phyloP scores from a whole-genome alignment of 2,888 invertebrate species.

The Ormyrus pomaceus region DNA sequence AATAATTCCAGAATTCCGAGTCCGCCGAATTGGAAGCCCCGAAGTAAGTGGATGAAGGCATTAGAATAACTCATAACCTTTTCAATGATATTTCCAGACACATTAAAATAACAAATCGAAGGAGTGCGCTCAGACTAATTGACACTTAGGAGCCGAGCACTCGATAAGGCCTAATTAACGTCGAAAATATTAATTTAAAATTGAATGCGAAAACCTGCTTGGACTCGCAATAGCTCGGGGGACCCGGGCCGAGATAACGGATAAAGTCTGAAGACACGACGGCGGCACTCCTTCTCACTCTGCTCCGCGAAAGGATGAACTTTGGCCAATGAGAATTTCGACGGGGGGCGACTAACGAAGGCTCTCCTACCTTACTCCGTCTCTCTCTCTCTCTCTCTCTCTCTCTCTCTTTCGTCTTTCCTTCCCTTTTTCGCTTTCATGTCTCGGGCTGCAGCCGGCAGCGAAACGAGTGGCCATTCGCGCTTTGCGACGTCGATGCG shows the following conservation, averaged over 20 bases:
- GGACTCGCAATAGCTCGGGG: not conserved
- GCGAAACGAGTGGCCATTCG: slow-evolving; percentile 60
- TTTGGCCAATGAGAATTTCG: slow-evolving; percentile 44
- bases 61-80: too few species aligned
- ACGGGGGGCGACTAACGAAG: slow-evolving; percentile 34
- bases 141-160: slow-evolving; percentile 10
- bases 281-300: not conserved
- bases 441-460: slow-evolving; percentile 22
- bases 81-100: not conserved
- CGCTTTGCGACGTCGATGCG: slow-evolving; percentile 47
- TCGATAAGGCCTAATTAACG: slow-evolving; percentile 39
- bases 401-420: not conserved
- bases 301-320: slow-evolving; percentile 23
- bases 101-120: not conserved
- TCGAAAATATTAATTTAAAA: slow-evolving; percentile 42
- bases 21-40: too few species aligned
- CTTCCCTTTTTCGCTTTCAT: not conserved
- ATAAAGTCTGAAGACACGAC: slow-evolving; percentile 5
- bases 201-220: slow-evolving; percentile 21
- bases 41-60: too few species aligned
- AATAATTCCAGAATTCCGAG: too few species aligned
- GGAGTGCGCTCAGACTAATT: slow-evolving; percentile 29
- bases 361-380: not conserved
- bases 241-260: slow-evolving; percentile 9
- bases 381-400: slow-evolving; percentile 15